Base-by-base conservation (phyloP, 2,888 invertebrate species). In the Entomobrya proxima region DNA sequence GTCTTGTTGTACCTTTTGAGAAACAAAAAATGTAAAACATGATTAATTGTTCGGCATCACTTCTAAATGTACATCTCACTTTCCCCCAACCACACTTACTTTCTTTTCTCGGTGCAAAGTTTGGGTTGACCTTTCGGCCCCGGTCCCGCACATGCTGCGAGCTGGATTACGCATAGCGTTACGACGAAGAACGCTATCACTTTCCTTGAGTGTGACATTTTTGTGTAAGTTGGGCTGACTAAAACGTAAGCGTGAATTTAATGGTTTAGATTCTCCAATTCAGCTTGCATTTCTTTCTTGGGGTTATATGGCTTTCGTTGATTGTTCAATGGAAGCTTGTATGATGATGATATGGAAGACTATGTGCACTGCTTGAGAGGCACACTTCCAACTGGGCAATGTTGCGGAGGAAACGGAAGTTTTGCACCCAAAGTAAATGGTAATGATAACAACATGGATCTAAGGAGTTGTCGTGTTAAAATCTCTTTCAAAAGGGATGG, bases 1-100 rank as follows among this genome's bases (percentile, higher is more conserved):
- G 95, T 95, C 40, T 95, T 94, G 64, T 95, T 95, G 91, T 96
- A 97, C 47, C 69, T 69, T 13, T 40, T 67, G 1, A 4, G 18
- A 50, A 50, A 18, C n/a, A 18, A 11, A 2, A 6, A 21, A 24
- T 21, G 9, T 24, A 24, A 55, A 55, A 1, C 5, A 5, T 2
- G 5, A 55, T 18, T 50, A 50, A 4, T 15, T 7, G 47, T 13
- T 13, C 5, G 11, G 5, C 37, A 7, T 37, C 5, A 37, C 37
- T 37, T 37, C 6, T 37, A 37, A 37, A 5, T 37, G 5, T 37
- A 37, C n/a, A 61, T 27, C 13, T 13, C 61, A 7, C 6, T 24
- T 35, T 30, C 13, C 11, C 13, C 21, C 24, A 18, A 50, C 21
- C 32, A 7, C 27, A 72, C 77, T 77, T 67, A 83, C 83, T 55